Evolutionary conservation across 2,888 invertebrate genomes (phyloP).

Genomic region (Iphiclides podalirius): DNA sequence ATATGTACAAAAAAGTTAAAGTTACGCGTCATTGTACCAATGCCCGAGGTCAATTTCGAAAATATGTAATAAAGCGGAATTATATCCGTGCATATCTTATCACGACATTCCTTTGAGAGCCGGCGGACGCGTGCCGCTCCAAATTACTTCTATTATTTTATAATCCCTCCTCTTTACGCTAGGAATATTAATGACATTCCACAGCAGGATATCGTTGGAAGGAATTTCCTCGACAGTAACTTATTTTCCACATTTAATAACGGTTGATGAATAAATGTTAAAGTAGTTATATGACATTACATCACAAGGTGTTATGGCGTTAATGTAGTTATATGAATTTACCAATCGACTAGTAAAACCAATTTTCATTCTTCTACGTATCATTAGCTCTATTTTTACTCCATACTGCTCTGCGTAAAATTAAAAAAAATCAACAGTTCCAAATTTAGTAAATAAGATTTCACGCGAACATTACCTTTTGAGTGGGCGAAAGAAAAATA

Average conservation of each 20-base stretch:
- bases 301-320: no score
- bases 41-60: slow-evolving; percentile 32
- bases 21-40: no score
- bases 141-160: slow-evolving; percentile 80
- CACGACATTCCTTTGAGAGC: slow-evolving; percentile 58
- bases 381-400: no score
- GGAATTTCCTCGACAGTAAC: slow-evolving; percentile 61
- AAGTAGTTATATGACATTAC: no score
- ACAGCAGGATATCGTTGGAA: slow-evolving; percentile 56
- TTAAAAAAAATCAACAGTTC: no score
- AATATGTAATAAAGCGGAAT: slow-evolving; percentile 75
- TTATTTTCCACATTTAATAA: slow-evolving; percentile 41
- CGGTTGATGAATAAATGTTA: neutral
- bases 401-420: no score
- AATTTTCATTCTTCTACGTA: no score
- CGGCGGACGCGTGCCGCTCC: slow-evolving; percentile 60
- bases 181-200: slow-evolving; percentile 80
- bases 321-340: no score
- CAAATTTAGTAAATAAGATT: no score
- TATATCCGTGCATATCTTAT: slow-evolving; percentile 77
- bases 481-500: no score
- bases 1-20: no score
- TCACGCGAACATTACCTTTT: neutral
- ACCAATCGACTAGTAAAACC: no score
- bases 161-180: slow-evolving; percentile 78